Evolutionary conservation across 2,113 vertebrate genomes (phyloP).

Genomic region (Noturus placidus): DNA sequence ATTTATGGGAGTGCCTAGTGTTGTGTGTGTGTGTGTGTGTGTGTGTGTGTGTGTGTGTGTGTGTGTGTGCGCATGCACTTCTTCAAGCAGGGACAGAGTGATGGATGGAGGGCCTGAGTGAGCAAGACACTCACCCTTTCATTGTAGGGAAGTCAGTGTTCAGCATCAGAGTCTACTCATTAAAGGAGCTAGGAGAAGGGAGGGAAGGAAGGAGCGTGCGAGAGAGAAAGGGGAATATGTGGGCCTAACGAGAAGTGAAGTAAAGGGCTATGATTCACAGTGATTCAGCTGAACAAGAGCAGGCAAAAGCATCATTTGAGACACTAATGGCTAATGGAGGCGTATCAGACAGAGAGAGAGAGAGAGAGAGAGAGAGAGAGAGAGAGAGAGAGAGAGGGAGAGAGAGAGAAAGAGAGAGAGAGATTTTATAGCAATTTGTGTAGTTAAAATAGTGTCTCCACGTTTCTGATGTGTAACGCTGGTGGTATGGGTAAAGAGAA

Average conservation of each 20-base stretch:
- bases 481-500: constrained; percentile 3
- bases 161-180: constrained; percentile 54
- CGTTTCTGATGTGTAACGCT: constrained; percentile 4
- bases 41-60: constrained; percentile 19
- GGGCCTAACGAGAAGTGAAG: constrained; percentile 23
- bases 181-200: constrained; percentile 17
- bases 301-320: constrained; percentile 24
- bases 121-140: constrained; percentile 47
- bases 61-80: constrained; percentile 3
- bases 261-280: constrained; percentile 40
- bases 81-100: constrained; percentile 50
- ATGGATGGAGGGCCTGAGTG: constrained; percentile 50
- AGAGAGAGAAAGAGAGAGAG: constrained; percentile 8
- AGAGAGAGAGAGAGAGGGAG: constrained; percentile 7
- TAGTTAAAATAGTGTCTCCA: neutral
- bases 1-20: constrained; percentile 47
- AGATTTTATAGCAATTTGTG: neutral
- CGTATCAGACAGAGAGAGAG: constrained; percentile 11
- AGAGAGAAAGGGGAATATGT: constrained; percentile 25
- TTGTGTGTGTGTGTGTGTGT: constrained; percentile 2
- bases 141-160: constrained; percentile 51
- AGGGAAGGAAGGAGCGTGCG: neutral
- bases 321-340: constrained; percentile 45
- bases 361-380: neutral
- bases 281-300: constrained; percentile 29